Conservation (phyloP, 2,797 vertebrate species). For the Valencia hispanica region DNA sequence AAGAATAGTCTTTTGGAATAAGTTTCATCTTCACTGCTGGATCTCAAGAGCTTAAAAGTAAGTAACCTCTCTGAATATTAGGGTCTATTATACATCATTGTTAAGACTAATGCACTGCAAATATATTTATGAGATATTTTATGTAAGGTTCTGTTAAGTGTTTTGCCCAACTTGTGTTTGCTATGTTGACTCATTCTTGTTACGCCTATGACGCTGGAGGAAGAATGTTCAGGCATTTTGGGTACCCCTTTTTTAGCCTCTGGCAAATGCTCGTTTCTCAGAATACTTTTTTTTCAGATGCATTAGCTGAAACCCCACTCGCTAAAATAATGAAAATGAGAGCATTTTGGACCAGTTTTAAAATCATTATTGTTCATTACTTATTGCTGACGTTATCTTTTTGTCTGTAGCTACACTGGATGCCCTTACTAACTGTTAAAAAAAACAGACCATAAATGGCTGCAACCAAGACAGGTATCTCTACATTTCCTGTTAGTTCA, state of each 20-base stretch:
- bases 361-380: constrained; percentile 4
- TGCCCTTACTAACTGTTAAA: constrained; percentile 28
- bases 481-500: constrained; percentile 53
- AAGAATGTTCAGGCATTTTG: constrained; percentile 31
- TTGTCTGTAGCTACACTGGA: constrained; percentile 4
- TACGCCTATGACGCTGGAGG: constrained; percentile 36
- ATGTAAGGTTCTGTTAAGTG: constrained; percentile 7
- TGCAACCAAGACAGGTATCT: constrained; percentile 44
- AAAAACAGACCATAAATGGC: constrained; percentile 39
- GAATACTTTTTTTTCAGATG: constrained; percentile 15
- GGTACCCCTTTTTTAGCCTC: neutral
- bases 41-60: constrained; percentile 43
- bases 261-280: constrained; percentile 15
- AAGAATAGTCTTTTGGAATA: constrained; percentile 45
- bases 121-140: neutral
- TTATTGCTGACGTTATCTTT: constrained; percentile 19
- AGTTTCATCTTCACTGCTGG: constrained; percentile 22
- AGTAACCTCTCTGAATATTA: constrained; percentile 44
- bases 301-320: neutral
- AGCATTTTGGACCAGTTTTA: neutral
- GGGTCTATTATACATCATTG: constrained; percentile 3
- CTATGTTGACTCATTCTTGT: constrained; percentile 43
- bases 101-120: neutral
- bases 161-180: neutral
- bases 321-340: neutral